Base-by-base conservation (phyloP, 1,140 invertebrate genomes). In the Drosophila pachea region DNA sequence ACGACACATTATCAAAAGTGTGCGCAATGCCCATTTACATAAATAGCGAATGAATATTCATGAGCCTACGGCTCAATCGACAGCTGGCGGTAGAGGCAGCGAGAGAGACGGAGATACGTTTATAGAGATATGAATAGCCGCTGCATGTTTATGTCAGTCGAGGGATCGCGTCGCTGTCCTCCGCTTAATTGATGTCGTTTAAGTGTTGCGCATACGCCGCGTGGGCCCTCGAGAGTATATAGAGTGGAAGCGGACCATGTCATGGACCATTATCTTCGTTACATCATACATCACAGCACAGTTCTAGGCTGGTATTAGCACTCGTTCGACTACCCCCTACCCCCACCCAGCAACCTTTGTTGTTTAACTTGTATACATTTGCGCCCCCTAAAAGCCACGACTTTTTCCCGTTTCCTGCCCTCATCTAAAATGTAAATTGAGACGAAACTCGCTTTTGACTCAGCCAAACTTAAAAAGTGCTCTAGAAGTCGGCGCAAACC, bases 381-480 rank as follows among this genome's bases (percentile, higher is more conserved):
- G 4, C 31, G 7, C 7, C 16, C 5, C 0, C 52, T 32, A 33
- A 8, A 53, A 14, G 42, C 35, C n/a, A 33, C 16, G 7, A 16
- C 36, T 47, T 43, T 45, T 43, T 4, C 12, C 8, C 42, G 14
- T 11, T 62, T 61, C 22, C 7, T 35, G 31, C 50, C 74, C 83
- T 82, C 77, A 82, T 82, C 77, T 83, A 78, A 82, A 82, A 83
- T 82, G 78, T 83, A 82, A 82, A 82, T 82, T 82, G 76, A 79
- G 61, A 66, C 42, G 61, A 82, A 81, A 74, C 78, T 82, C 82
- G 70, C 78, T 74, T 76, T 60, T 69, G 62, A 43, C 43, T 52
- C 1, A 22, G 22, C 22, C 22, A 22, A 22, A 22, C 22, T 22
- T 22, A 3, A 22, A 22, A 22, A 22, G 22, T 22, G 22, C 22